Evolutionary conservation across 2,113 vertebrate genomes (phyloP).

Genomic region (Platysternon megacephalum): DNA sequence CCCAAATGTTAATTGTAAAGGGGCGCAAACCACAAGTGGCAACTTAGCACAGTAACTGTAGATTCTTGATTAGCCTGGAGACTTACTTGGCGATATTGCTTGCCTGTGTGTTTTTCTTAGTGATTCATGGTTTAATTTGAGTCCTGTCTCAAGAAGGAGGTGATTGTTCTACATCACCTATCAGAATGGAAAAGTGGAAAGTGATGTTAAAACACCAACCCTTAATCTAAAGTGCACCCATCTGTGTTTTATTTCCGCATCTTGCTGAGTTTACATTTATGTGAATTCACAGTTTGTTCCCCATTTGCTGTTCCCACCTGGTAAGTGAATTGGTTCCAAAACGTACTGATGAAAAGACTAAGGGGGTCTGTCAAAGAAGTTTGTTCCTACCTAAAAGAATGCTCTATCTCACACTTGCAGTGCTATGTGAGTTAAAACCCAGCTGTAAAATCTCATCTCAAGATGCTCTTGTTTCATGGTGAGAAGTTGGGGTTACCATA

Average conservation of each 20-base stretch:
- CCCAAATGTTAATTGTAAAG: not conserved
- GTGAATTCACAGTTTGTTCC: conserved; percentile 74
- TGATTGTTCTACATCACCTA: conserved; percentile 48
- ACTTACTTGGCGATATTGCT: conserved; percentile 17
- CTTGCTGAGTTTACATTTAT: conserved; percentile 70
- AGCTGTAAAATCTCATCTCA: conserved; percentile 47
- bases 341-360: conserved; percentile 57
- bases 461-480: conserved; percentile 4
- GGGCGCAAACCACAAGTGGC: fast-evolving
- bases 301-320: conserved; percentile 73
- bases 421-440: conserved; percentile 35
- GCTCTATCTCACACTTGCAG: conserved; percentile 28
- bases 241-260: conserved; percentile 72
- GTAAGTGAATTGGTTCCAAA: conserved; percentile 69
- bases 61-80: not conserved
- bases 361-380: conserved; percentile 48
- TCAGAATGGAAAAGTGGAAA: conserved; percentile 63
- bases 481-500: conserved; percentile 26
- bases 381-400: conserved; percentile 45
- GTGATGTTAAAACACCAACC: not conserved
- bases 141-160: not conserved
- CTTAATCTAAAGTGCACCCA: conserved; percentile 65
- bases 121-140: conserved; percentile 50
- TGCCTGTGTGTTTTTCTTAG: conserved; percentile 46
- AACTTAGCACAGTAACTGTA: not conserved